Conservation (phyloP, 2,888 invertebrate species). For the Hylaea fasciaria region DNA sequence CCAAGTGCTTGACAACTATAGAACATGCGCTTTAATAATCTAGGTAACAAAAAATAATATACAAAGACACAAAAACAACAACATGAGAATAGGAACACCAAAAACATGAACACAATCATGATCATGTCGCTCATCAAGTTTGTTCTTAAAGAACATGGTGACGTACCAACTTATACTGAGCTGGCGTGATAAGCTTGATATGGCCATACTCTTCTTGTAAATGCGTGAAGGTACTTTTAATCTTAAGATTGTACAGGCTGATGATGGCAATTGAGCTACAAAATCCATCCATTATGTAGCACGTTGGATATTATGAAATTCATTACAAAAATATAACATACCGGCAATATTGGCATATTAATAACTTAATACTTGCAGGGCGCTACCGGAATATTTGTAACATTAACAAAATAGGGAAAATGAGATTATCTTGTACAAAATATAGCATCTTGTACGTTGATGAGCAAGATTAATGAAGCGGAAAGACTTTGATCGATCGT, state of each 20-base stretch:
- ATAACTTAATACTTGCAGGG: constrained; percentile 17
- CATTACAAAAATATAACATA: constrained; percentile 5
- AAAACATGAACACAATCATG: too few relatives aligned
- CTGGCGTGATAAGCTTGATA: too few relatives aligned
- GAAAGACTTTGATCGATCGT: constrained; percentile 81
- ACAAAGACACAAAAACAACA: too few relatives aligned
- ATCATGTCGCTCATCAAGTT: too few relatives aligned
- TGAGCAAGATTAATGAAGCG: constrained; percentile 82
- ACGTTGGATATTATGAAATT: neutral
- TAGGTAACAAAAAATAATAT: too few relatives aligned
- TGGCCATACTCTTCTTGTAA: too few relatives aligned
- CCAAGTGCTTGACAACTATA: too few relatives aligned
- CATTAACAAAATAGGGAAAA: constrained; percentile 68
- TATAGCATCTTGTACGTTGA: constrained; percentile 67
- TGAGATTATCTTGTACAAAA: constrained; percentile 69
- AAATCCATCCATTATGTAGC: neutral
- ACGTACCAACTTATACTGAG: too few relatives aligned
- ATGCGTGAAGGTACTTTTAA: too few relatives aligned
- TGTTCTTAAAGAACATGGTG: too few relatives aligned
- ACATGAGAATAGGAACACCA: too few relatives aligned
- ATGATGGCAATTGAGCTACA: neutral
- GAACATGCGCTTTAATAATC: too few relatives aligned
- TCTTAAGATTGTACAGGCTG: neutral
- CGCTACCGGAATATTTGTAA: constrained; percentile 43
- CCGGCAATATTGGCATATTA: constrained; percentile 13